Conservation (phyloP, 2,113 vertebrate species). For the Pyrgilauda ruficollis region DNA sequence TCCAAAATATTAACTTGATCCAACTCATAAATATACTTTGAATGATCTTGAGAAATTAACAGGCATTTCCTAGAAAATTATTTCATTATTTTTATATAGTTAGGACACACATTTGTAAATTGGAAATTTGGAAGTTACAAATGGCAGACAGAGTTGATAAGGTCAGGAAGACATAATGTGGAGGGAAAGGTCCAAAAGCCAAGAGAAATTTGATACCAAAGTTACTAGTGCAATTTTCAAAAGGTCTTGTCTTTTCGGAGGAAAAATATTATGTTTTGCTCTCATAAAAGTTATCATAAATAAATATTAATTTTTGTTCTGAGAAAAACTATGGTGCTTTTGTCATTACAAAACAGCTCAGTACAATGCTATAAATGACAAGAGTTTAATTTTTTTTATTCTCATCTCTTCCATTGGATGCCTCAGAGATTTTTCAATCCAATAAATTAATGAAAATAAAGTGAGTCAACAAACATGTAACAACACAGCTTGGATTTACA, state of each 20-base stretch:
- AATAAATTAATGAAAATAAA: not conserved
- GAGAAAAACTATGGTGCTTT: not conserved
- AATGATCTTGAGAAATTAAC: not conserved
- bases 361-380: not conserved
- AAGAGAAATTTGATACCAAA: not conserved
- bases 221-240: not conserved
- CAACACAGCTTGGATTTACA: not conserved
- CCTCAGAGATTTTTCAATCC: not conserved
- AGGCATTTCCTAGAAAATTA: not conserved
- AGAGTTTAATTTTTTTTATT: not conserved
- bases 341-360: not conserved
- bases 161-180: not conserved
- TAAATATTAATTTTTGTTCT: not conserved
- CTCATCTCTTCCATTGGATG: not conserved
- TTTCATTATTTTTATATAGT: not conserved
- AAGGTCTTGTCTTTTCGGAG: not conserved
- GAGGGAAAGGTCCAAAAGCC: not conserved
- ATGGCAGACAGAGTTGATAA: not conserved
- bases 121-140: not conserved
- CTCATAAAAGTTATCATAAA: not conserved
- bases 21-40: not conserved
- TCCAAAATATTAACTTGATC: not conserved
- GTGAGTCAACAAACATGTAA: not conserved
- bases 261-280: not conserved
- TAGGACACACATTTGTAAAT: not conserved